Base-by-base conservation (phyloP, 2,797 vertebrate genomes). In the Tenualosa thibaudeaui region DNA sequence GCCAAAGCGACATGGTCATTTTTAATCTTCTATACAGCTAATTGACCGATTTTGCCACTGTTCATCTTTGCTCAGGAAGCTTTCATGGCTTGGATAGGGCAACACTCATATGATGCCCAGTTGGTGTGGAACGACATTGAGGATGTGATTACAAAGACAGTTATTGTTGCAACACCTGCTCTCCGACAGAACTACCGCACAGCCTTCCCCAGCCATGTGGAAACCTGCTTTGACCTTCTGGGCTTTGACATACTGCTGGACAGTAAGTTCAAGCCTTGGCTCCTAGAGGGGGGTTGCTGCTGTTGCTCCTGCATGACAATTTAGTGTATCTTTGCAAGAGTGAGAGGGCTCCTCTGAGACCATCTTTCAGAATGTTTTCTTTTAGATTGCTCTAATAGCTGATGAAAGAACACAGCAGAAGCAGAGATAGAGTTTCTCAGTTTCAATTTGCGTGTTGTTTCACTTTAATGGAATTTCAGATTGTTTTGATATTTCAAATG, bases 161-260 rank as follows among this genome's bases (percentile, higher is more conserved):
- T 96, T 87, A 94, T 96, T 90, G 95, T 95, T 0, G 94, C 96
- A 60, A 92, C 95, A 65, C 94, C 96, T 5, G 56, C 94, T 90
- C 93, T 96, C 84, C 96, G 95, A 54, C 95, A 94, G 17, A 97
- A 96, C 81, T 96, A 95, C 88, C 94, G 94, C 84, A 94, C 94
- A 1, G 97, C 96, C 88, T 97, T 96, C 87, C 95, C 95, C n/a
- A 94, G 91, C 87, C 93, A 96, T 91, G 92, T 91, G 1, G 83
- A 91, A 0, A 91, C 95, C 90, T 96, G 94, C 92, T 97, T 96
- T 31, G 96, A 96, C 92, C 95, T 95, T 86, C 86, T 94, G 81
- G 92, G 94, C 83, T 96, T 97, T 9, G 95, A 96, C 54, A 90
- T 95, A 65, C 87, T 96, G 87, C 86, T 96, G 89, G 96, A 96